These are phyloP conservation scores for Carlito syrichta DNA, from an alignment of 2,113 vertebrate genomes.

Conservation along the genomic window DNA sequence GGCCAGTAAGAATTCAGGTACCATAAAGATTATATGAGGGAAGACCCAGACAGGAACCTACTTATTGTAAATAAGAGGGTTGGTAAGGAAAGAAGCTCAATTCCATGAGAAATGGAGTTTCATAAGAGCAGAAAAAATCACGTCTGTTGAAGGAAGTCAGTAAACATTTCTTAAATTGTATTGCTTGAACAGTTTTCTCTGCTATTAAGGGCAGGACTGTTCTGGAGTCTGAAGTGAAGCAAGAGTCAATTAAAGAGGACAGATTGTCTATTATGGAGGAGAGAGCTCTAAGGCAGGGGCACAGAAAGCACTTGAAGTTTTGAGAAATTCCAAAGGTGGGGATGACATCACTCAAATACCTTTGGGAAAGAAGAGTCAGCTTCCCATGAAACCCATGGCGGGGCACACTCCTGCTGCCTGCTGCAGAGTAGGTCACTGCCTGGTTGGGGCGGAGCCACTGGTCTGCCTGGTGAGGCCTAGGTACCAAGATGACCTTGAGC, in stretches of 20 bases:
- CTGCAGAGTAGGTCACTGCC: not conserved
- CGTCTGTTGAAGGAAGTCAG: not conserved
- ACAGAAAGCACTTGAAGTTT: not conserved
- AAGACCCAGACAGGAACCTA: not conserved
- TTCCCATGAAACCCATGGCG: not conserved
- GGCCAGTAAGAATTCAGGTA: not conserved
- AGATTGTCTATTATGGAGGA: not conserved
- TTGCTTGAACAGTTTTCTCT: not conserved
- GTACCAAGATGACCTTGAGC: not conserved
- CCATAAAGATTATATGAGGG: not conserved
- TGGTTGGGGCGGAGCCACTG: not conserved
- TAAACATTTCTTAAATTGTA: not conserved
- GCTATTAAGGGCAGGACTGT: not conserved
- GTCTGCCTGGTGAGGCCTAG: not conserved
- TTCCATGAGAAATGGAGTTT: not conserved
- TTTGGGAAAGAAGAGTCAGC: not conserved
- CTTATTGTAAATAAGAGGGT: not conserved
- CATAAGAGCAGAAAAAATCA: not conserved
- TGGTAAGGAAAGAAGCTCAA: not conserved
- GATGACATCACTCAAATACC: not conserved
- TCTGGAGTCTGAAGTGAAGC: not conserved
- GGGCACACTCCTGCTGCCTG: too few species aligned
- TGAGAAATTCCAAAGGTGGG: not conserved
- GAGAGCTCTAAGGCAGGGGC: not conserved
- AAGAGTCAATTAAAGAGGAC: not conserved